Conservation (phyloP, 2,888 invertebrate genomes). For the Allolobophora icterica region DNA sequence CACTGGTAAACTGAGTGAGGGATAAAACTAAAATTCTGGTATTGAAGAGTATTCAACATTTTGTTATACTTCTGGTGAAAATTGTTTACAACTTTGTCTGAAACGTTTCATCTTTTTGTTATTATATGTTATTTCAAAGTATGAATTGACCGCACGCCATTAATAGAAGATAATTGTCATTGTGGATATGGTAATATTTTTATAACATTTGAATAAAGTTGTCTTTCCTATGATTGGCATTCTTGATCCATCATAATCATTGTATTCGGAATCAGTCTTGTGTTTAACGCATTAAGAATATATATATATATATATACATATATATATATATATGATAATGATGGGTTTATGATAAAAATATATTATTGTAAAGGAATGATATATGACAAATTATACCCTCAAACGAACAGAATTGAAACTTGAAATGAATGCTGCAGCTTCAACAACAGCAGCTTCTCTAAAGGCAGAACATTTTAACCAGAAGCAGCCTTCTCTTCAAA, state of each 20-base stretch:
- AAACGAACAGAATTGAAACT: no score
- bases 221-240: not conserved
- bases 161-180: not conserved
- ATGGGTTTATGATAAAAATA: no score
- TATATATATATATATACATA: no score
- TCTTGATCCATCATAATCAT: not conserved
- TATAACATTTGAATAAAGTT: conserved; percentile 8
- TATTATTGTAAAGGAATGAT: no score
- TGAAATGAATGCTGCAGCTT: no score
- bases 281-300: not conserved
- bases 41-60: not conserved
- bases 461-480: no score
- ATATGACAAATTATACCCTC: no score
- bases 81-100: not conserved
- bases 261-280: not conserved
- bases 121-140: not conserved
- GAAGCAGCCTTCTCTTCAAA: no score
- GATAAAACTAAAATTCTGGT: not conserved
- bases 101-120: not conserved
- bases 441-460: no score
- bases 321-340: no score
- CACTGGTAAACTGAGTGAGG: not conserved
- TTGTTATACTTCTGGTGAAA: not conserved
- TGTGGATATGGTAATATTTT: conserved; percentile 7
- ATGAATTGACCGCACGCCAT: not conserved